Percentiles rank a stretch among this genome's conserved stretches.
Conservation (phyloP, 2,888 invertebrate species). For the Esperia sulphurella region DNA sequence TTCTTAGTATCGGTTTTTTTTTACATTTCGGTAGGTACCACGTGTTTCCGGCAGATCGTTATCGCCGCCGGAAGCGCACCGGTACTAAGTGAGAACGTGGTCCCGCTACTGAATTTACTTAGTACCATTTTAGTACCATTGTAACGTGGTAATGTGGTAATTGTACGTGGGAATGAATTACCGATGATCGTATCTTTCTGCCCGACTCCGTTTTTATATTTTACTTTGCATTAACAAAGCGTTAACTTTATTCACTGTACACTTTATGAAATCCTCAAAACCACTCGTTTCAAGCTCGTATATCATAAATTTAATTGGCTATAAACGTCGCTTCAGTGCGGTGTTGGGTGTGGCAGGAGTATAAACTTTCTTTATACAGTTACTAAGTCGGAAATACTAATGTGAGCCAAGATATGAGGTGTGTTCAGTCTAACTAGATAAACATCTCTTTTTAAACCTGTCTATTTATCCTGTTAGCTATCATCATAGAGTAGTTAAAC, state of each 20-base stretch:
- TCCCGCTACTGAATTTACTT: conserved; percentile 1
- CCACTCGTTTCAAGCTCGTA: background rate
- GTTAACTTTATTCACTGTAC: too few relatives aligned
- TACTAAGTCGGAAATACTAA: background rate
- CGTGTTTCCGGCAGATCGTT: background rate
- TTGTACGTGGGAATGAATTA: background rate
- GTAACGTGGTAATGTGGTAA: conserved; percentile 1
- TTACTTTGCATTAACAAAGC: too few relatives aligned
- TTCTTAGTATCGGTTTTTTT: background rate
- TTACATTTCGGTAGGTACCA: background rate
- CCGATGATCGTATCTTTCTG: background rate
- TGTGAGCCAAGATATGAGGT: background rate
- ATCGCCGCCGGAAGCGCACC: background rate
- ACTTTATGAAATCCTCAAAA: background rate
- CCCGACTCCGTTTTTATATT: too few relatives aligned
- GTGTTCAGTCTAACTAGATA: conserved; percentile 2
- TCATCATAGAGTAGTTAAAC: conserved; percentile 4
- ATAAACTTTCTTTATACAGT: background rate
- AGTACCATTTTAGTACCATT: background rate
- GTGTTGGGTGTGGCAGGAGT: too few relatives aligned
- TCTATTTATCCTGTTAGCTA: conserved; percentile 9
- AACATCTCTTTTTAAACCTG: conserved; percentile 2
- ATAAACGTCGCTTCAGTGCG: too few relatives aligned
- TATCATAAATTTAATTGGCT: background rate
- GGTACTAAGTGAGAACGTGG: background rate